Evolutionary conservation across 2,888 invertebrate genomes (phyloP).

Genomic region (Nesidiocoris tenuis): DNA sequence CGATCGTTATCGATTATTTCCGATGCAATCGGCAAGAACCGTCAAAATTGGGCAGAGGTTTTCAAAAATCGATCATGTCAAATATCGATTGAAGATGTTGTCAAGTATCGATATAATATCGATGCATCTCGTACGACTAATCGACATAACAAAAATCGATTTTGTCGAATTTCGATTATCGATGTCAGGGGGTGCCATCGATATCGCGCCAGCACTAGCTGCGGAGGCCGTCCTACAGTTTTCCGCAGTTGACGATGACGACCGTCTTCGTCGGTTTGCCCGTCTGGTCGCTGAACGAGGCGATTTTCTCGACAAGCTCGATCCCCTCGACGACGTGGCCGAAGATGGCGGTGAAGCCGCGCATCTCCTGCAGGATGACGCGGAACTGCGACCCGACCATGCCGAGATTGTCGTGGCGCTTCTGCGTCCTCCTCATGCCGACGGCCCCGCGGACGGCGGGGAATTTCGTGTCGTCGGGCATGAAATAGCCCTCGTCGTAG

Average conservation of each 20-base stretch:
- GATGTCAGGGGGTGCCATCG: no score
- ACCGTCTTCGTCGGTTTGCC: slow-evolving; percentile 75
- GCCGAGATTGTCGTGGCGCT: slow-evolving; percentile 74
- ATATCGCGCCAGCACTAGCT: no score
- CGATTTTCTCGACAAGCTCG: slow-evolving; percentile 75
- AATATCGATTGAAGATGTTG: no score
- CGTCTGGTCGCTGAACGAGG: slow-evolving; percentile 72
- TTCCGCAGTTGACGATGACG: slow-evolving; percentile 72
- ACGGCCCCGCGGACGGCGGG: slow-evolving; percentile 74
- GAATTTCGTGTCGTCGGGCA: slow-evolving; percentile 78
- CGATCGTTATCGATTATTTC: no score
- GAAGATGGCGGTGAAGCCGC: slow-evolving; percentile 79
- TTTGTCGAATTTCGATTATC: no score
- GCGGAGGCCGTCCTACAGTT: slow-evolving; percentile 59
- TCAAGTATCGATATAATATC: no score
- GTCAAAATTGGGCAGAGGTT: no score
- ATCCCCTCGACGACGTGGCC: slow-evolving; percentile 77
- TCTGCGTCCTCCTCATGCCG: slow-evolving; percentile 78
- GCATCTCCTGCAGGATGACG: slow-evolving; percentile 76
- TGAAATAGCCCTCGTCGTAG: slow-evolving; percentile 73
- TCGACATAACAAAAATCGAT: no score
- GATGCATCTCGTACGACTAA: no score
- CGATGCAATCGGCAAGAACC: no score
- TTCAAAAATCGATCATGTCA: no score
- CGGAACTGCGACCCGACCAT: slow-evolving; percentile 85